Conservation (phyloP, 53 echinoderm and acorn worm species). For the Patiria pectinifera region DNA sequence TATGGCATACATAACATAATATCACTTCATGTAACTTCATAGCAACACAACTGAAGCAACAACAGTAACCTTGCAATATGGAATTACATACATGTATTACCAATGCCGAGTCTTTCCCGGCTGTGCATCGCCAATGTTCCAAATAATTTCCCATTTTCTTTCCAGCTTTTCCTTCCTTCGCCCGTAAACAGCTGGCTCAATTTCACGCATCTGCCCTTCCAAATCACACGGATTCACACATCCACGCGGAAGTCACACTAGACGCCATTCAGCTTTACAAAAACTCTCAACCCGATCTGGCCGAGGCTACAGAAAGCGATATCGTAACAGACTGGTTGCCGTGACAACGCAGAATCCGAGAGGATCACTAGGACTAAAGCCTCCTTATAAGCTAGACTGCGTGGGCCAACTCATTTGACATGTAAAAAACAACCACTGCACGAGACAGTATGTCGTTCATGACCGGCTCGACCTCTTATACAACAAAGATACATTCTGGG, state of each 20-base stretch:
- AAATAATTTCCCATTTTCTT: too few relatives aligned
- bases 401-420: background rate
- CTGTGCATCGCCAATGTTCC: too few relatives aligned
- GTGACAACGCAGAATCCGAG: background rate
- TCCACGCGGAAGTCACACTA: background rate
- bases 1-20: too few relatives aligned
- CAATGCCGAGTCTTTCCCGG: too few relatives aligned
- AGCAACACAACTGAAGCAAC: too few relatives aligned
- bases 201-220: background rate
- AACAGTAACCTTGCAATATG: too few relatives aligned
- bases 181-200: background rate
- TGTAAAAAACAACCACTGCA: background rate
- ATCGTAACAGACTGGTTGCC: background rate
- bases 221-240: too few relatives aligned
- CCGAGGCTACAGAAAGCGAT: background rate
- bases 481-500: too few relatives aligned
- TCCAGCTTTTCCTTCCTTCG: background rate
- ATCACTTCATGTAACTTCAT: too few relatives aligned
- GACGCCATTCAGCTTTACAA: background rate
- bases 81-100: too few relatives aligned
- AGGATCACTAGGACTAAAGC: background rate
- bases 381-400: background rate
- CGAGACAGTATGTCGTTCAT: too few relatives aligned
- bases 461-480: too few relatives aligned
- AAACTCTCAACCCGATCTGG: background rate